Percentiles rank a stretch among this genome's conserved stretches.
phyloP scores from a whole-genome alignment of 2,113 vertebrate genomes.

The Mustelus asterias region DNA sequence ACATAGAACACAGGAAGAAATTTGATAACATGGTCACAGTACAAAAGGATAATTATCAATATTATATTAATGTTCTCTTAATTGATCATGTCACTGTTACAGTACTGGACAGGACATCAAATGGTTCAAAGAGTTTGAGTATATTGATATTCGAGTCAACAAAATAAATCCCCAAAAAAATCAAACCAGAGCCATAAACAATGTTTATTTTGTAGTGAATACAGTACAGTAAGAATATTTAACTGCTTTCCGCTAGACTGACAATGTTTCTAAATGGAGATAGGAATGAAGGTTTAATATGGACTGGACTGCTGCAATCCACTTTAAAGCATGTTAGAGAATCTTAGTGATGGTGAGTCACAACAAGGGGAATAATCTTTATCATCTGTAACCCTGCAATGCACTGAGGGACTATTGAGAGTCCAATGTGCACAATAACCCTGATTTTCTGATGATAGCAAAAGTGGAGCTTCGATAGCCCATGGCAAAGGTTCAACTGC shows the following conservation, averaged over 20 bases:
- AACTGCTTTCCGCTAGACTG: background rate
- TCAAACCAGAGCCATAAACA: background rate
- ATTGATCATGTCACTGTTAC: background rate
- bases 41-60: background rate
- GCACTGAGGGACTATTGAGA: background rate
- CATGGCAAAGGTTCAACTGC: background rate
- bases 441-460: background rate
- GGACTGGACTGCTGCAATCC: background rate
- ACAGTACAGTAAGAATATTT: background rate
- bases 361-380: background rate
- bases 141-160: background rate
- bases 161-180: background rate
- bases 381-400: background rate
- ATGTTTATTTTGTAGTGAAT: background rate
- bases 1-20: background rate
- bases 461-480: background rate
- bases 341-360: background rate
- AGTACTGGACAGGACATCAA: background rate
- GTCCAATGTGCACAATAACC: background rate
- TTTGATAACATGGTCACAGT: background rate
- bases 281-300: background rate
- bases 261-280: background rate
- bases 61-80: background rate
- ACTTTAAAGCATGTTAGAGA: background rate
- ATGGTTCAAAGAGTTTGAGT: background rate